Evolutionary conservation across 2,113 vertebrate genomes (phyloP), one percentile per base, ranked within the genome.

Genomic region (Pterocles gutturalis): DNA sequence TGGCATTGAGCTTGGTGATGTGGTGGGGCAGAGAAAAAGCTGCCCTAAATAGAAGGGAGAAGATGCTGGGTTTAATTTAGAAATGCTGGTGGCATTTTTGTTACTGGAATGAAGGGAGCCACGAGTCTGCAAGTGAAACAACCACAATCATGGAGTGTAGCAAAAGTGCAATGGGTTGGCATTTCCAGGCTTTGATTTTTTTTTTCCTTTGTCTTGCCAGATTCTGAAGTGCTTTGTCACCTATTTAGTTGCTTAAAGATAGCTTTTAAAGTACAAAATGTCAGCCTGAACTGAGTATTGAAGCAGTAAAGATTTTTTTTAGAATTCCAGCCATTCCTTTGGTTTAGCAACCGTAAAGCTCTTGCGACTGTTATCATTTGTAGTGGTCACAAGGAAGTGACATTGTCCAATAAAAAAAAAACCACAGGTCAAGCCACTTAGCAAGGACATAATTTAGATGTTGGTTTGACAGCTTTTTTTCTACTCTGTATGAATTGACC

Each of bases 271-370:
- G 79, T 71, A 80, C 92, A 95, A 91, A 95, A 96, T 90, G 55
- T 94, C 94, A 94, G 76, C 79, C 69, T 77, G 82, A 83, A 81
- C 76, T 31, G 45, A 85, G n/a, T 70, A 66, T 45, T 88, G 71
- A 92, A 25, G 36, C 90, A 85, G 75, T 83, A 87, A 96, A 96
- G 41, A 90, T 83, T 78, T 95, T 71, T 21, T 28, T 28, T 16
- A 93, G n/a, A 96, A 97, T 97, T 97, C 96, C 96, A 92, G 38
- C 62, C 94, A 91, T 98, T 93, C 95, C 58, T 98, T 93, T 96
- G 91, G 89, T 96, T 96, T 96, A 96, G 91, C 80, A 91, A 90
- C 91, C 3, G 5, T 78, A 95, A 93, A 87, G 71, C 48, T 96
- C 87, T 95, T 57, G 82, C 89, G 95, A 90, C 87, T 95, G 93